phyloP scores from a whole-genome alignment of 2,113 vertebrate species.

The Cariama cristata region DNA sequence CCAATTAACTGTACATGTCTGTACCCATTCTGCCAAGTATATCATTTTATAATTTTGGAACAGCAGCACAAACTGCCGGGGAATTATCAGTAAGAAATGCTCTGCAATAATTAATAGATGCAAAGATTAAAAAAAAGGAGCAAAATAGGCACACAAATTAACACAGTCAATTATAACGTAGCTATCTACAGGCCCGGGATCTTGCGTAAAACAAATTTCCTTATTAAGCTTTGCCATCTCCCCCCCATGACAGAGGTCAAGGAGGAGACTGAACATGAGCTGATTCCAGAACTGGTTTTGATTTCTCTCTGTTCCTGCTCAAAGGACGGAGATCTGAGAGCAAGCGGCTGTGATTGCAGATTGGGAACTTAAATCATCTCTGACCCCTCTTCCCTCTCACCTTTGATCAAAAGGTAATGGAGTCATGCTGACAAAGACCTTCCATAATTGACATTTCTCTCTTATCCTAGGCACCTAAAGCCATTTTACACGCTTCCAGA shows the following conservation, averaged over 20 bases:
- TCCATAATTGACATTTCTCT: background rate
- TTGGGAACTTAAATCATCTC: background rate
- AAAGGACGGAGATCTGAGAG: background rate
- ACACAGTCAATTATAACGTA: background rate
- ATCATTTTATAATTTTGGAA: conserved; percentile 45
- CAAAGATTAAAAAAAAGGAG: conserved; percentile 7
- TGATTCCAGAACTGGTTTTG: background rate
- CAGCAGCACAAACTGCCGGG: background rate
- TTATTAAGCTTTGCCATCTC: background rate
- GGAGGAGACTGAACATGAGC: background rate
- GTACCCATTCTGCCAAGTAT: conserved; percentile 34
- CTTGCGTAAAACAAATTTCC: background rate
- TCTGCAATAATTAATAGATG: conserved; percentile 59
- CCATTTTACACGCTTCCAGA: background rate
- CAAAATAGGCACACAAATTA: conserved; percentile 31
- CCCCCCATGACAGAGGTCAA: background rate
- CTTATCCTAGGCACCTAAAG: background rate
- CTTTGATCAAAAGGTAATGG: background rate
- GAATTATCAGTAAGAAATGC: conserved; percentile 27
- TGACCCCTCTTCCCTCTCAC: background rate
- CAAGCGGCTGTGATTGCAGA: background rate
- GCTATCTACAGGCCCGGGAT: background rate
- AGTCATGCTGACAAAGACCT: background rate
- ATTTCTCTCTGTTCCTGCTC: background rate
- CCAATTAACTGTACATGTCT: conserved; percentile 57